A percentile compares a stretch with the other conserved stretches of the same genome.
phyloP scores from a whole-genome alignment of 2,888 invertebrate genomes.

The Opisthograptis luteolata region DNA sequence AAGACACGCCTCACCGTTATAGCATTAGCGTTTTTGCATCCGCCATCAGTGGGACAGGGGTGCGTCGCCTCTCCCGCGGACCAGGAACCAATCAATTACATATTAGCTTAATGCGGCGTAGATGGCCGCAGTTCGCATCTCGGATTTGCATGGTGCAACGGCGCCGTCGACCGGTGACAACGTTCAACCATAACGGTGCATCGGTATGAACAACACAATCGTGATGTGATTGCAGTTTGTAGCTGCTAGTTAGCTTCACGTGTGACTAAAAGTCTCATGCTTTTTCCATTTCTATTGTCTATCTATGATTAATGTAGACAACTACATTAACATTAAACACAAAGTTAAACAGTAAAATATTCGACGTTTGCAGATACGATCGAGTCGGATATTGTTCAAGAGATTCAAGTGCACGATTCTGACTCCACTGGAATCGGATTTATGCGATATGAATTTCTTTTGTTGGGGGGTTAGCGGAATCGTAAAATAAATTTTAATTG shows the following conservation, averaged over 20 bases:
- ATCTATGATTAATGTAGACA: background rate
- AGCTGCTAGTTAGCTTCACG: conserved; percentile 23
- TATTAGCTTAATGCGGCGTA: conserved; percentile 81
- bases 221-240: conserved; percentile 57
- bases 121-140: conserved; percentile 63
- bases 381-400: conserved; percentile 37
- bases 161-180: conserved; percentile 51
- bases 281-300: background rate
- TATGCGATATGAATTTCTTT: conserved; percentile 58
- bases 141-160: conserved; percentile 68
- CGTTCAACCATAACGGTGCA: conserved; percentile 58
- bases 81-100: conserved; percentile 80
- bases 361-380: conserved; percentile 24
- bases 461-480: conserved; percentile 58
- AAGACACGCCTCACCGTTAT: conserved; percentile 67
- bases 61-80: conserved; percentile 62
- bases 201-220: conserved; percentile 54
- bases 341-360: conserved; percentile 7
- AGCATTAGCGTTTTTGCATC: conserved; percentile 80
- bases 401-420: conserved; percentile 52
- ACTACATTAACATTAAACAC: background rate
- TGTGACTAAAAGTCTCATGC: background rate
- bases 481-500: conserved; percentile 73
- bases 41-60: conserved; percentile 76
- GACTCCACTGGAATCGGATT: conserved; percentile 53